Base-by-base conservation (phyloP, 92 coral and sea anemone species). In the Ricordea florida region DNA sequence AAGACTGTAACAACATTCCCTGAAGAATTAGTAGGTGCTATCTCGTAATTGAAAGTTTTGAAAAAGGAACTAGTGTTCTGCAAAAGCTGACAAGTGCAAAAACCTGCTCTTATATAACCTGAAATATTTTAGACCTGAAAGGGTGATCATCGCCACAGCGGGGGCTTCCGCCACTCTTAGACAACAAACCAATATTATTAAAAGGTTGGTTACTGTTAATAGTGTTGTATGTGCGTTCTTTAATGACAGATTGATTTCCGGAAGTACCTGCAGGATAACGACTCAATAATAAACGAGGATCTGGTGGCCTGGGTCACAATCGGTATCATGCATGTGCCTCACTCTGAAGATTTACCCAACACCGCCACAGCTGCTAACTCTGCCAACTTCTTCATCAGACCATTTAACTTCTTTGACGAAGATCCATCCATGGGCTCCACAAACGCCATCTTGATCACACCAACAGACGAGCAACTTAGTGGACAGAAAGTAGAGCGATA, bases 371-470 rank as follows among this genome's bases (percentile, higher is more conserved):
- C 85, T 53, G 98, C 84, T 7, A 66, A 65, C 79, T 22, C 80
- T 0, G 98, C 87, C 30, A 67, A 90, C 31, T 93, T 93, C 85
- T 90, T 83, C 56, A 88, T 93, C 40, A 83, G 98, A 47, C 98
- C 98, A 5, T 93, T 90, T 74, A 93, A 90, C 79, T 93, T 86
- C 78, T 93, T 83, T 36, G 91, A 93, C 53, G 93, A 93, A 46
- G 98, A 93, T 48, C 98, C 98, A 8, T 93, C 98, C 9, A 87
- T 93, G 34, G 93, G 89, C 11, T 91, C 98, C 10, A 82, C 87
- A 1, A 81, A 86, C 57, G 91, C 96, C 13, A 34, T 93, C 43
- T 69, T 85, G 60, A 93, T 93, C 42, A 90, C 88, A 17, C 94
- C 89, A 0, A 47, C 48, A 1, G 79, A 56, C 30, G 51, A 30